Base-by-base conservation (phyloP, 92 coral and sea anemone species). In the Montipora capitata region DNA sequence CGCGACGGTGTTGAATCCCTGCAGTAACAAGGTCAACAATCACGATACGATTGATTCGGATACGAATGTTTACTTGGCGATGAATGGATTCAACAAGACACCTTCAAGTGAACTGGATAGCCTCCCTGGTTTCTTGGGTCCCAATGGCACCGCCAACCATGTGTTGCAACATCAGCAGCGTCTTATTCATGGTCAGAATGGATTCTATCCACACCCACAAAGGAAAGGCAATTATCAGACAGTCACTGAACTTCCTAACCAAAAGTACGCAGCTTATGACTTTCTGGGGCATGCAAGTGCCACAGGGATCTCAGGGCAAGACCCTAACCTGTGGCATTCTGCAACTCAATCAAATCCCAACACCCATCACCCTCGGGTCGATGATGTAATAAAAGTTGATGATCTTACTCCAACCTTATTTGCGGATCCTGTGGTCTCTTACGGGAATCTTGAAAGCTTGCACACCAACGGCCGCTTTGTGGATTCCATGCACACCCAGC, bases 401-500 rank as follows among this genome's bases (percentile, higher is more conserved):
- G 79, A 83, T 10, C 71, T 83, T 3, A 73, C 72, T 12, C 79
- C 87, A 44, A 83, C 69, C 79, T 58, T 83, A 79, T 58, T 52
- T 72, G 61, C 15, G 48, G 79, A 72, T 45, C 58, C 67, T 20
- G 18, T 41, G 61, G 40, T 63, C 58, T 72, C 79, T n/a, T 72
- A 12, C 10, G 56, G 45, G 44, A 73, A 72, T 73, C 79, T 27
- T 44, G 59, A 5, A 27, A 59, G 64, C 20, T 58, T 42, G 42
- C 72, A 72, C 38, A 61, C 18, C 4, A 61, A 72, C 6, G 71
- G 71, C 2, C 70, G 41, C 59, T 15, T 43, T 15, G 13, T 68
- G n/a, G 77, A 38, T 49, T 48, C 85, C 5, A 6, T 59, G 71
- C 69, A 59, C 14, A 18, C 57, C 11, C 6, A 5, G 6, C 52